Conservation (phyloP, 2,113 vertebrate species). For the Heloderma charlesbogerti region DNA sequence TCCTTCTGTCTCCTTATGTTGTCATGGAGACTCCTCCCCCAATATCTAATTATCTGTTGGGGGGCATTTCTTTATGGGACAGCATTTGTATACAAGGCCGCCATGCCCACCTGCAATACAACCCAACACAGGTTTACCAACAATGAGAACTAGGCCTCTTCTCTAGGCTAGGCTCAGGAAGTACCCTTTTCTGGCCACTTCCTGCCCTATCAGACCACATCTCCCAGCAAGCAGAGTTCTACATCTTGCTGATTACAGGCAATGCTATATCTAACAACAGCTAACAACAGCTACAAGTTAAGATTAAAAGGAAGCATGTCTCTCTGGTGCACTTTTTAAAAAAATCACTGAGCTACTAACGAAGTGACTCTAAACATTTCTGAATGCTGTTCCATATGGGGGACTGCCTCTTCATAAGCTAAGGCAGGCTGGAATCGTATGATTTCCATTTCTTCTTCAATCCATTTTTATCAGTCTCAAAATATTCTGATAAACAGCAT, state of each 20-base stretch:
- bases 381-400: background rate
- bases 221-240: background rate
- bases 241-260: background rate
- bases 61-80: background rate
- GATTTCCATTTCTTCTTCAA: background rate
- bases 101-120: background rate
- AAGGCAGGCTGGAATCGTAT: conserved; percentile 9
- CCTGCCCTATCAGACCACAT: background rate
- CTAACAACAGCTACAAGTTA: background rate
- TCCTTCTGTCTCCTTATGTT: too few relatives aligned
- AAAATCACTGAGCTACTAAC: conserved; percentile 9
- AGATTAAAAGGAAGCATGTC: background rate
- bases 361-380: background rate
- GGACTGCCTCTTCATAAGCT: background rate
- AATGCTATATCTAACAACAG: background rate
- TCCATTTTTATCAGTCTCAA: conserved; percentile 29
- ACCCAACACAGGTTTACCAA: background rate
- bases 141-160: background rate
- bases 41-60: background rate
- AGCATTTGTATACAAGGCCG: background rate
- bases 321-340: background rate
- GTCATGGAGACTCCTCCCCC: too few relatives aligned
- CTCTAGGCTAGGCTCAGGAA: background rate
- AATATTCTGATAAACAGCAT: conserved; percentile 5
- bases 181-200: background rate